Conservation (phyloP, 2,113 vertebrate genomes). For the Crotophaga sulcirostris region DNA sequence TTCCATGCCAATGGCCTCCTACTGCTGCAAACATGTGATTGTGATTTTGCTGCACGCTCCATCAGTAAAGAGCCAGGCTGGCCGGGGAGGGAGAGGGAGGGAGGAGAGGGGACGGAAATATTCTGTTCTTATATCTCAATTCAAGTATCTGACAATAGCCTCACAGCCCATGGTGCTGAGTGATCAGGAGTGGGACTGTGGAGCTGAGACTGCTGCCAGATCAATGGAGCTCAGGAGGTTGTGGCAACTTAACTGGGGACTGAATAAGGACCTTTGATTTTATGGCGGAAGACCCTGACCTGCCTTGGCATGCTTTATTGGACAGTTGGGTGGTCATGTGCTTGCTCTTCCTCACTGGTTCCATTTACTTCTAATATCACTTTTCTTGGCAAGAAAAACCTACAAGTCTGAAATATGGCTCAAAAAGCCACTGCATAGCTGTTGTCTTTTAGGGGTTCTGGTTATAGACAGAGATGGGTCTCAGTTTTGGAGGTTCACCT, state of each 20-base stretch:
- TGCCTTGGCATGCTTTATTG: background rate
- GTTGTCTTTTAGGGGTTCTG: background rate
- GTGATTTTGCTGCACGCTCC: constrained; percentile 68
- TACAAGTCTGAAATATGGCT: background rate
- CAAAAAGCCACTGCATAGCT: background rate
- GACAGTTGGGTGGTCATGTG: background rate
- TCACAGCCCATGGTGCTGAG: background rate
- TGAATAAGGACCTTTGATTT: background rate
- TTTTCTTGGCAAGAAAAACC: constrained; percentile 6
- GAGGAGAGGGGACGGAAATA: constrained; percentile 48
- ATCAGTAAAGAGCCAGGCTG: constrained; percentile 53
- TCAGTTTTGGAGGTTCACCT: background rate
- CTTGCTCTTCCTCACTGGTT: background rate
- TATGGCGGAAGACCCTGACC: background rate
- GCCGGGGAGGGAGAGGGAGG: constrained; percentile 1
- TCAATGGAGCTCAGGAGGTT: background rate
- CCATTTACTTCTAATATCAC: background rate
- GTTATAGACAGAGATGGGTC: background rate
- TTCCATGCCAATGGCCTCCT: constrained; percentile 68
- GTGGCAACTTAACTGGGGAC: background rate
- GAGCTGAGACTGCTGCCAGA: background rate
- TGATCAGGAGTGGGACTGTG: background rate
- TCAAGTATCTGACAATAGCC: constrained; percentile 48
- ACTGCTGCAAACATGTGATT: constrained; percentile 67
- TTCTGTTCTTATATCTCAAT: constrained; percentile 35